Base-by-base conservation (phyloP, 2,888 invertebrate species). In the Lathronympha strigana region DNA sequence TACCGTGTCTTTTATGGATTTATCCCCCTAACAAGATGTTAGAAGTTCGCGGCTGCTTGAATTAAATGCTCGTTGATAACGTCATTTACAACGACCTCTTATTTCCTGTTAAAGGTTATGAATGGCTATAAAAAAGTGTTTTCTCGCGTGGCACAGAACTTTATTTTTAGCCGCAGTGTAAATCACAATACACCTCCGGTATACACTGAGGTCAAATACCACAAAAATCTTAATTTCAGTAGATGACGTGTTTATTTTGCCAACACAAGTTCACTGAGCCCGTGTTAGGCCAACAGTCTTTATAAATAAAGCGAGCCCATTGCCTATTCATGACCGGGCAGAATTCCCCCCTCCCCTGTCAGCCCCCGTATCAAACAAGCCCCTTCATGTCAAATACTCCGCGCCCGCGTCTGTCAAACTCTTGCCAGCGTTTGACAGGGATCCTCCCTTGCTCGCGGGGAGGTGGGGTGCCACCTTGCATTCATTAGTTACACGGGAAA, bases 301-400 rank as follows among this genome's bases (percentile, higher is more conserved):
- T 91, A 88, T 90, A 92, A 92, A 92, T 91, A 90, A 89, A 90
- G 88, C 88, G 86, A 84, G 82, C 89, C 90, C 91, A 92, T 92
- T 90, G 92, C 92, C 90, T 92, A 92, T 92, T 92, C 92, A 92
- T 92, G 91, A 92, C 90, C 88, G 88, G 88, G 90, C 90, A 89
- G 83, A 91, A 89, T 91, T 90, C 75, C 84, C 84, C 86, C 84
- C 74, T 72, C 83, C 83, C 82, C 84, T 82, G 83, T 78, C 82
- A 81, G 83, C 87, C 88, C 89, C 90, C 88, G 90, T 89, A 90
- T 91, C 90, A 91, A 91, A 90, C 90, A 89, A 90, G 91, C 90
- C 92, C 92, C 92, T 91, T 91, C 91, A 91, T 89, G 92, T 92
- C 92, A 91, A 92, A 92, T 88, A 89, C 92, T 90, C 90, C 88